Evolutionary conservation across 92 coral and sea anemone species (phyloP).

Genomic region (Phenganax stokvisi): DNA sequence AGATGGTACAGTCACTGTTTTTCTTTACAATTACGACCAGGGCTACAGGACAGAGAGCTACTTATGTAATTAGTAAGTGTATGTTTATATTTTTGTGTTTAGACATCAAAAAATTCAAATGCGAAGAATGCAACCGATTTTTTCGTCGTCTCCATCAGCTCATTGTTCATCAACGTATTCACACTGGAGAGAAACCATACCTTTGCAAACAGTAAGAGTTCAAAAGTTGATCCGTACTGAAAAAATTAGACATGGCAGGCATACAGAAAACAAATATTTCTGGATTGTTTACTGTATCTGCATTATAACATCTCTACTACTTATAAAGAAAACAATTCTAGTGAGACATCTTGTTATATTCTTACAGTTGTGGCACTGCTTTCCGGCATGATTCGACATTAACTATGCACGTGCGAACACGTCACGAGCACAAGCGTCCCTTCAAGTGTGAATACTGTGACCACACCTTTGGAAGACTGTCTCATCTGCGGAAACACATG

Average conservation of each 20-base stretch:
- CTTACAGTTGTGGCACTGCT: conserved; percentile 74
- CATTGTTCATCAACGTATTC: conserved; percentile 91
- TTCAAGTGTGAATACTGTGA: conserved; percentile 97
- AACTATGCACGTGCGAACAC: conserved; percentile 96
- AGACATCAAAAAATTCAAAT: conserved; percentile 98
- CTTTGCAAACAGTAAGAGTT: conserved; percentile 77
- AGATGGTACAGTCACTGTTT: too few species aligned
- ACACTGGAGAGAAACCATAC: conserved; percentile 97
- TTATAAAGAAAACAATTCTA: not conserved
- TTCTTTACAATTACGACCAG: too few species aligned
- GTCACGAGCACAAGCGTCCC: conserved; percentile 97
- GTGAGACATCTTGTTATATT: not conserved
- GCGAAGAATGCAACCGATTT: conserved; percentile 89
- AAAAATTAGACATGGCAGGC: too few species aligned
- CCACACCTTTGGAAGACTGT: conserved; percentile 89
- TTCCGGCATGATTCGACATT: conserved; percentile 99
- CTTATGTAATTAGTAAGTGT: not conserved
- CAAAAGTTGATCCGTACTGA: not conserved
- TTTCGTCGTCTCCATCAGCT: conserved; percentile 99
- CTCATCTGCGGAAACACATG: conserved; percentile 92
- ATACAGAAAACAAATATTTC: too few species aligned
- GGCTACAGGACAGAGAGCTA: too few species aligned
- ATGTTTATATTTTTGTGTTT: not conserved
- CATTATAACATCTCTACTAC: too few species aligned
- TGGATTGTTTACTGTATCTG: too few species aligned